Conservation (phyloP, 2,113 vertebrate genomes). For the Gobius niger region DNA sequence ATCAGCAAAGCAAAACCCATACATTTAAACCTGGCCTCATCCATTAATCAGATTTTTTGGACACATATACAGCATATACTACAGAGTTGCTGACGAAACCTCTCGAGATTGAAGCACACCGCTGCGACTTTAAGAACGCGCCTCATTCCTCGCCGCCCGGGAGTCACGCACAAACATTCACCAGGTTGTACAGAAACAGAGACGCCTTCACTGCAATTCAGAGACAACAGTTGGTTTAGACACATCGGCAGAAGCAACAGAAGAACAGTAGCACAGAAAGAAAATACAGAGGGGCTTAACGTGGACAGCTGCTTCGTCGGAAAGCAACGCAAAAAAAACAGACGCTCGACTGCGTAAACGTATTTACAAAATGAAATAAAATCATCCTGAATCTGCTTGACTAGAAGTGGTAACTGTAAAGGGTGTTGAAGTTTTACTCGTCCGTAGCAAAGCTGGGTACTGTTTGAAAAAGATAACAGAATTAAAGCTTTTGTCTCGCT, state of each 20-base stretch:
- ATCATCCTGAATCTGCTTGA: background rate
- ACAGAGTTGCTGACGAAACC: no score
- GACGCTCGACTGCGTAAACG: no score
- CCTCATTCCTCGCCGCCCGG: background rate
- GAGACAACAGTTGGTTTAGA: slow-evolving; percentile 72
- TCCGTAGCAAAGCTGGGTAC: no score
- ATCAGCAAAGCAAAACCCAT: no score
- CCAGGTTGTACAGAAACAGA: slow-evolving; percentile 51
- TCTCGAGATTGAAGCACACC: background rate
- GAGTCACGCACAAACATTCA: slow-evolving; percentile 18
- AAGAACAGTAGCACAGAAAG: slow-evolving; percentile 43
- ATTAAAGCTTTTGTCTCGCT: no score
- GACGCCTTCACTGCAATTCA: slow-evolving; percentile 71
- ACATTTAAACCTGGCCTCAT: no score
- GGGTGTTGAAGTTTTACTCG: no score
- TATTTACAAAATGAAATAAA: background rate
- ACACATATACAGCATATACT: no score
- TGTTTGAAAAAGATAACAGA: no score
- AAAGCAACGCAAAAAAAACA: background rate
- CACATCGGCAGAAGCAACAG: slow-evolving; percentile 63
- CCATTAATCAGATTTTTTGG: no score
- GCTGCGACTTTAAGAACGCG: background rate
- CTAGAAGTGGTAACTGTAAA: no score
- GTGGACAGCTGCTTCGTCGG: background rate
- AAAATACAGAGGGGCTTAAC: slow-evolving; percentile 44